Conservation (phyloP, 2,113 vertebrate species). For the Notiomystis cincta region DNA sequence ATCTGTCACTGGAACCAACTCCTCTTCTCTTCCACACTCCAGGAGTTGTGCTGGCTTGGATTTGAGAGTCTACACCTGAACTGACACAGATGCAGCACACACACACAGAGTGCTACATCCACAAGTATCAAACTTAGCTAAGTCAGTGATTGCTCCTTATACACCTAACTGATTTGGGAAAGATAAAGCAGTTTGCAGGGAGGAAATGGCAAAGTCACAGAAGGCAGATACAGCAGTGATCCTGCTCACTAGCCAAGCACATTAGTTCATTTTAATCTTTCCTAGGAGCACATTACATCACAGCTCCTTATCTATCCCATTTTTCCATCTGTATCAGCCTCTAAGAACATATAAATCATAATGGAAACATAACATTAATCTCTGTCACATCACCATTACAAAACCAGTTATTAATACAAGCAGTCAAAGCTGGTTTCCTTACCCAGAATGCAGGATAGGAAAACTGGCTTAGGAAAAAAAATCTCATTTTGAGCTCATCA, state of each 20-base stretch:
- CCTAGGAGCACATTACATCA: not conserved
- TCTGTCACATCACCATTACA: not conserved
- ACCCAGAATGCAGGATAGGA: not conserved
- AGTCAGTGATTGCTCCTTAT: not conserved
- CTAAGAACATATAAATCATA: not conserved
- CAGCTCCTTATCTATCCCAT: not conserved
- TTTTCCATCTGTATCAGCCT: not conserved
- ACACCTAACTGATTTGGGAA: not conserved
- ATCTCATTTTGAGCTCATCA: not conserved
- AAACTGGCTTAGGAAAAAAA: not conserved
- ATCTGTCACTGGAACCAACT: not conserved
- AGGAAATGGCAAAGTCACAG: not conserved
- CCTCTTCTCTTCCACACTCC: not conserved
- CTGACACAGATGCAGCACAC: not conserved
- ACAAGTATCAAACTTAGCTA: not conserved
- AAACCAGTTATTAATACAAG: not conserved
- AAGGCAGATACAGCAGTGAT: not conserved
- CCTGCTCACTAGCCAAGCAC: not conserved
- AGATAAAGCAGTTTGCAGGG: not conserved
- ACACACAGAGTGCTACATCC: fast-evolving
- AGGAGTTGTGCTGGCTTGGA: not conserved
- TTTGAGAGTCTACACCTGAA: not conserved
- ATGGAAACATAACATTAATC: not conserved
- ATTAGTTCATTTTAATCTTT: not conserved
- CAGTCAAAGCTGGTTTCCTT: not conserved